These are phyloP conservation scores for Lasioglossum albipes DNA, from an alignment of 1,140 invertebrate species.

Conservation along the genomic window DNA sequence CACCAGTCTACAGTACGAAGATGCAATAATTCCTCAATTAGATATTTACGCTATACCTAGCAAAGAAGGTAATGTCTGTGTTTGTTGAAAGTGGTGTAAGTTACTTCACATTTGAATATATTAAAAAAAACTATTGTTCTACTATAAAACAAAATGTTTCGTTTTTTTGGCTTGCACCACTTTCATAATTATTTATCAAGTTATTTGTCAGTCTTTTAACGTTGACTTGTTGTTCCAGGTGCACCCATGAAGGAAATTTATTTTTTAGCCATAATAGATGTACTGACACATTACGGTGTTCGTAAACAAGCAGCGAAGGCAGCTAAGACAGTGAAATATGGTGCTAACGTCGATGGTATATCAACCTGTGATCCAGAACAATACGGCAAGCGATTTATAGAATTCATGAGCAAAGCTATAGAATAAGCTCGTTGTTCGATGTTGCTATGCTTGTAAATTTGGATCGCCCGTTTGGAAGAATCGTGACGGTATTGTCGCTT, in stretches of 20 bases:
- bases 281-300: conserved; percentile 98
- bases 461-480: conserved; percentile 24
- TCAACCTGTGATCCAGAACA: conserved; percentile 99
- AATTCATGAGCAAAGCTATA: conserved; percentile 97
- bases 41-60: conserved; percentile 98
- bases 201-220: not conserved
- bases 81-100: too few species aligned
- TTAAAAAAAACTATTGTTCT: too few species aligned
- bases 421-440: conserved; percentile 82
- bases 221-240: conserved; percentile 60
- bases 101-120: too few species aligned
- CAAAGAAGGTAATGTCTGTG: conserved; percentile 83
- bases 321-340: conserved; percentile 99
- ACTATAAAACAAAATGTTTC: too few species aligned
- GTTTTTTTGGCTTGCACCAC: too few species aligned
- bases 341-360: conserved; percentile 97
- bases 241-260: conserved; percentile 94
- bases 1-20: conserved; percentile 84
- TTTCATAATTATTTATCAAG: too few species aligned
- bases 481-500: conserved; percentile 49
- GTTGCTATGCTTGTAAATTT: conserved; percentile 52
- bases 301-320: conserved; percentile 98
- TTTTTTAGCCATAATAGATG: conserved; percentile 99
- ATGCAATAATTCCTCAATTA: conserved; percentile 94
- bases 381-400: conserved; percentile 98